Evolutionary conservation across 2,113 vertebrate genomes (phyloP), one percentile per base, ranked within the genome.

Genomic region (Eulacestoma nigropectus): DNA sequence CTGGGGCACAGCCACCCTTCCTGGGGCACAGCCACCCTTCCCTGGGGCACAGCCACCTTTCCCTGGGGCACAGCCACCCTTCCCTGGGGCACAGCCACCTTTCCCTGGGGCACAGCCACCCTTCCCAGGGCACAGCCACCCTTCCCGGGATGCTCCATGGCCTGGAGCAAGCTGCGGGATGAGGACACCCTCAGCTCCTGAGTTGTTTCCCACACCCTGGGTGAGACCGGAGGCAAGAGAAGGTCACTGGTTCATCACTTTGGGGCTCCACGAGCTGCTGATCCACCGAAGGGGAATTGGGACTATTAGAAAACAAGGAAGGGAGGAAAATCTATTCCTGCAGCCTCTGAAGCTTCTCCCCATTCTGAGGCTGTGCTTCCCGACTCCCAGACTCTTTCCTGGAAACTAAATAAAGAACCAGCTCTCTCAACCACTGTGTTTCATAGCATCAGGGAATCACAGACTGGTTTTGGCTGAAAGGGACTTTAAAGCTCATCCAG

Each of bases 151-250:
- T 5, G 29, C 29, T 39, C 46, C 37, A 1, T 1, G 30, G 57
- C 33, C 25, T 4, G 6, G 80, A 35, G 11, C 11, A 21, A 26
- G 35, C 52, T 10, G 0, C 10, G 25, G 22, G 19, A 15, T 23
- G 26, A 16, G 42, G 57, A 23, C 68, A 60, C 55, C 59, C 6
- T 3, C n/a, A 32, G 72, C 74, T 84, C 63, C 13, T 1, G 23
- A n/a, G 55, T 7, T 20, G 50, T 16, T 22, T 49, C 23, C 62
- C 30, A 2, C 12, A 14, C 6, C 33, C 35, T 22, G 37, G 33
- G 20, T 5, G 33, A 32, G 46, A 33, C 4, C 0, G 0, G 47
- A 35, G 32, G 8, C n/a, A 2, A 25, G 35, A 18, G 68, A 5
- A 20, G 5, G 35, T 32, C 15, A 2, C 52, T 2, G 4, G 25